A percentile compares a stretch with the other conserved stretches of the same genome.
These are phyloP conservation scores for Psilopsiagon aurifrons DNA, from an alignment of 2,113 vertebrate species.

Conservation along the genomic window DNA sequence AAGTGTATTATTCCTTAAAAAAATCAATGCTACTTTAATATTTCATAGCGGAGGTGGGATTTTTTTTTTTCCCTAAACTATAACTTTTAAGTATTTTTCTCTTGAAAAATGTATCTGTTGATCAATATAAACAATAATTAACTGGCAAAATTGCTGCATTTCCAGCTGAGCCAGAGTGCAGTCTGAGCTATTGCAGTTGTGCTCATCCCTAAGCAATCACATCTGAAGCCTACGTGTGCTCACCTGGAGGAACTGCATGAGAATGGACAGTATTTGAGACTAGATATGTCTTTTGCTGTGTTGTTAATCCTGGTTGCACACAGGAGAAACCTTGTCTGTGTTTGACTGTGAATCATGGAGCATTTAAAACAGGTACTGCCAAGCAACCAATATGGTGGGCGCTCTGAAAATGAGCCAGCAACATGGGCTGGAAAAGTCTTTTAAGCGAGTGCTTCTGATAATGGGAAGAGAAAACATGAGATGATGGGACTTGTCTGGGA, in stretches of 20 bases:
- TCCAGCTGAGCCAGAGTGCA: neutral
- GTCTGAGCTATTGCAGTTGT: neutral
- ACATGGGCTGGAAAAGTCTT: neutral
- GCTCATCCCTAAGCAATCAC: neutral
- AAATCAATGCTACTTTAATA: neutral
- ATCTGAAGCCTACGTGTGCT: neutral
- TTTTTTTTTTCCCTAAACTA: neutral
- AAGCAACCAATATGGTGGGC: neutral
- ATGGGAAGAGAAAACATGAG: neutral
- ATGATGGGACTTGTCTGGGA: neutral
- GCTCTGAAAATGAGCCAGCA: neutral
- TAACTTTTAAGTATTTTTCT: neutral
- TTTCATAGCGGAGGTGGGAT: neutral
- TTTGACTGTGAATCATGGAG: neutral
- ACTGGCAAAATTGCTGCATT: neutral
- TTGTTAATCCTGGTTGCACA: neutral
- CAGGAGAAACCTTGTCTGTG: neutral
- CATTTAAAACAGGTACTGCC: fast-evolving
- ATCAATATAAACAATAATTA: slow-evolving; percentile 15
- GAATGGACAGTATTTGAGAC: neutral
- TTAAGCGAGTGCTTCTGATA: neutral
- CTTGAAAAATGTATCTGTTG: neutral
- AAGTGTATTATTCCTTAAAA: neutral
- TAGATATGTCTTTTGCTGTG: neutral
- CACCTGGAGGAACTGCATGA: neutral